A percentile compares a stretch with the other conserved stretches of the same genome.
Evolutionary conservation across 2,888 invertebrate species (phyloP).

Genomic region (Byasa hedistus): DNA sequence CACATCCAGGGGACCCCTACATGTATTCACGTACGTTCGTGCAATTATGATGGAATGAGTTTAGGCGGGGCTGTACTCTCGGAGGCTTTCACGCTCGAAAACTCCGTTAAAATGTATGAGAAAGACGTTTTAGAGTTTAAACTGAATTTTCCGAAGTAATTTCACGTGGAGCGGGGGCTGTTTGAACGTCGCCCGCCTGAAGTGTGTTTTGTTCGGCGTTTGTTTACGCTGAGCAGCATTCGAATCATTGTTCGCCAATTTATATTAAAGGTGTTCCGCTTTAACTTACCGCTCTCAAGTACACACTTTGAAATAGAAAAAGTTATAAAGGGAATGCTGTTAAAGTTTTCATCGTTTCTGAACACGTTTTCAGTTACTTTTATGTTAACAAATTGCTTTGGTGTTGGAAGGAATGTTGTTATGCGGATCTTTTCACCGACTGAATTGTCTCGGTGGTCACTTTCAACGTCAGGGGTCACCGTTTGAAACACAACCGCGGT

Average conservation of each 20-base stretch:
- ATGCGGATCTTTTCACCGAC: too few species aligned
- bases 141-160: slow-evolving; percentile 28
- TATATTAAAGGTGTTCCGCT: slow-evolving; percentile 15
- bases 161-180: slow-evolving; percentile 22
- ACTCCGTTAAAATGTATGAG: slow-evolving; percentile 30
- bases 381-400: too few species aligned
- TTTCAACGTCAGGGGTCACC: too few species aligned
- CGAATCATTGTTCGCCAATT: slow-evolving; percentile 24
- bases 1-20: slow-evolving; percentile 21
- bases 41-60: slow-evolving; percentile 30
- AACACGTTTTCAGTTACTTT: too few species aligned
- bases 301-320: neutral
- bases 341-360: neutral
- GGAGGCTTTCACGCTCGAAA: slow-evolving; percentile 30
- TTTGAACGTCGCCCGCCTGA: slow-evolving; percentile 19
- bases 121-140: slow-evolving; percentile 30
- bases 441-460: too few species aligned
- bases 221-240: slow-evolving; percentile 17
- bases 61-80: slow-evolving; percentile 25
- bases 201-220: slow-evolving; percentile 25
- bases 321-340: neutral
- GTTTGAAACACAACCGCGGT: too few species aligned
- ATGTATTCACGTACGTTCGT: slow-evolving; percentile 23
- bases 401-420: too few species aligned
- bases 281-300: neutral